Conservation (phyloP, 2,797 vertebrate species). For the Chiroxiphia lanceolata region DNA sequence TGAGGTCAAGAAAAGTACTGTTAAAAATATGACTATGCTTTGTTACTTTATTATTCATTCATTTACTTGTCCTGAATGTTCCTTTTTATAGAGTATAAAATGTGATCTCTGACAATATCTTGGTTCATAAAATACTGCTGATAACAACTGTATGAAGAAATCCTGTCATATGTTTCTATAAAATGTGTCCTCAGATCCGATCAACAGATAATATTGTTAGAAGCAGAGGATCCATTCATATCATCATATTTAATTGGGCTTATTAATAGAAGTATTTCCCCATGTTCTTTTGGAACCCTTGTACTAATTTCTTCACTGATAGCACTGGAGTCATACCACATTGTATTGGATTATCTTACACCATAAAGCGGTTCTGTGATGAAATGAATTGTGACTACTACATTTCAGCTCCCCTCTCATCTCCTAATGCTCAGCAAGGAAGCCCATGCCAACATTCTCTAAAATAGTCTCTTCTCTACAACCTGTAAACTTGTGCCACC, state of each 20-base stretch:
- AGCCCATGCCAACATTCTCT: background rate
- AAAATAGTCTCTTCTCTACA: background rate
- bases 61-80: slow-evolving; percentile 7
- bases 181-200: background rate
- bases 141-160: background rate
- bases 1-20: background rate
- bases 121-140: slow-evolving; percentile 12
- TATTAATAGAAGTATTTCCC: background rate
- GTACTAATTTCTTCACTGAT: background rate
- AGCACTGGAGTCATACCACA: background rate
- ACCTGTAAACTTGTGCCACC: background rate
- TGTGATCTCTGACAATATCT: background rate
- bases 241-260: background rate
- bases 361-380: background rate
- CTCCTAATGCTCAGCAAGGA: background rate
- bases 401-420: background rate
- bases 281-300: background rate
- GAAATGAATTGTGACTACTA: background rate
- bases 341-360: background rate
- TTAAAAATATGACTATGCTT: slow-evolving; percentile 16
- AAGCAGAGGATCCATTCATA: background rate
- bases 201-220: background rate
- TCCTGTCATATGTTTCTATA: background rate
- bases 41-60: slow-evolving; percentile 16
- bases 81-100: slow-evolving; percentile 24